Evolutionary conservation across 2,888 invertebrate genomes (phyloP), one percentile per base, ranked within the genome.

Genomic region (Suillia variegata): DNA sequence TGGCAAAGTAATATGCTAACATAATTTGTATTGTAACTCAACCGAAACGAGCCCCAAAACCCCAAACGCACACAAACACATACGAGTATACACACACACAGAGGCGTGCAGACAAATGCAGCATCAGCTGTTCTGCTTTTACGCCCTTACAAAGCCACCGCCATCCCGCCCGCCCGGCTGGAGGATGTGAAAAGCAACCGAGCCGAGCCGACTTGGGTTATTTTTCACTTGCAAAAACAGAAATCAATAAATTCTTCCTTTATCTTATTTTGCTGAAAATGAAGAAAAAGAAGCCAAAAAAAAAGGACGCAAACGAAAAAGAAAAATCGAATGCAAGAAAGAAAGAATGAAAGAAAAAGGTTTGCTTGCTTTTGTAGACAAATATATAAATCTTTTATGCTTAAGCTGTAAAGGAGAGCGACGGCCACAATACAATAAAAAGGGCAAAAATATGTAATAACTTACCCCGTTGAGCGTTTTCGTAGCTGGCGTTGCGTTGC

Each of bases 231-330:
- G 38, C 38, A 50, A 50, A 18, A 62, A 62, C 66, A 67, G 74
- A 75, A 72, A 75, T 72, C 72, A 75, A 72, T 72, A 72, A 70
- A 72, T 63, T 67, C 62, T 75, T 58, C 68, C 65, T 68, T 66
- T 70, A 65, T 61, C 62, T 62, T 69, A 65, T 66, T 61, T 54
- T 62, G 54, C 47, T 56, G 54, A 13, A 17, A n/a, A n/a, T n/a
- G n/a, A n/a, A n/a, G n/a, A n/a, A n/a, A n/a, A n/a, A n/a, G n/a
- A n/a, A n/a, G n/a, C n/a, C n/a, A n/a, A n/a, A n/a, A n/a, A n/a
- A n/a, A n/a, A n/a, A n/a, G n/a, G n/a, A n/a, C n/a, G n/a, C n/a
- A n/a, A n/a, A n/a, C n/a, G n/a, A n/a, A n/a, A n/a, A n/a, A n/a
- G n/a, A n/a, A n/a, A n/a, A n/a, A n/a, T n/a, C n/a, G n/a, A n/a